phyloP scores from a whole-genome alignment of 1,140 invertebrate species.

The Centruroides vittatus region DNA sequence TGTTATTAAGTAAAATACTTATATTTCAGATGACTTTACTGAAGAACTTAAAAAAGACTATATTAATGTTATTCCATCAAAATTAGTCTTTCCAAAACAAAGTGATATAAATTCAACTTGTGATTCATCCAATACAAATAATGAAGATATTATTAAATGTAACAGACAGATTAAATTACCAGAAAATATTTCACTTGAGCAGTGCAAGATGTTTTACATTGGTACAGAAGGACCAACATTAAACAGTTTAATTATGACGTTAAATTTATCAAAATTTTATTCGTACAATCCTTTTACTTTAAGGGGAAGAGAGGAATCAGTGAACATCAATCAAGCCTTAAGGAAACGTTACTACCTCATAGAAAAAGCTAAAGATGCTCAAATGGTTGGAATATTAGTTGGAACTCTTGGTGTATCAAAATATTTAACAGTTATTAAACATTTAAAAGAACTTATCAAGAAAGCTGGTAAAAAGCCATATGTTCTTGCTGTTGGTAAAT shows the following conservation, averaged over 20 bases:
- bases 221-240: slow-evolving; percentile 36
- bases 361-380: slow-evolving; percentile 77
- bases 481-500: slow-evolving; percentile 80
- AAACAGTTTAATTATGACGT: slow-evolving; percentile 36
- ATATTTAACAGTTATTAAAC: slow-evolving; percentile 59
- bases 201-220: slow-evolving; percentile 41
- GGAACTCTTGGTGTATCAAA: slow-evolving; percentile 69
- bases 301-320: slow-evolving; percentile 20
- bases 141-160: slow-evolving; percentile 13
- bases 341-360: slow-evolving; percentile 65
- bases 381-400: slow-evolving; percentile 69
- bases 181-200: slow-evolving; percentile 19
- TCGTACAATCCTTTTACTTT: slow-evolving; percentile 27
- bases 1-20: not conserved
- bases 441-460: slow-evolving; percentile 55
- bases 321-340: slow-evolving; percentile 32
- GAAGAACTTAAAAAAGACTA: not conserved
- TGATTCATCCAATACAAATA: not conserved
- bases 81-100: slow-evolving; percentile 1
- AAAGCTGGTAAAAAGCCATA: slow-evolving; percentile 68
- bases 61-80: slow-evolving; percentile 4
- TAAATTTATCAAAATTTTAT: slow-evolving; percentile 30
- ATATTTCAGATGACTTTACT: slow-evolving; percentile 2
- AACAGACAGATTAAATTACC: slow-evolving; percentile 18
- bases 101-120: not conserved